Conservation (phyloP, 1,140 invertebrate genomes). For the Liolophura sinensis region DNA sequence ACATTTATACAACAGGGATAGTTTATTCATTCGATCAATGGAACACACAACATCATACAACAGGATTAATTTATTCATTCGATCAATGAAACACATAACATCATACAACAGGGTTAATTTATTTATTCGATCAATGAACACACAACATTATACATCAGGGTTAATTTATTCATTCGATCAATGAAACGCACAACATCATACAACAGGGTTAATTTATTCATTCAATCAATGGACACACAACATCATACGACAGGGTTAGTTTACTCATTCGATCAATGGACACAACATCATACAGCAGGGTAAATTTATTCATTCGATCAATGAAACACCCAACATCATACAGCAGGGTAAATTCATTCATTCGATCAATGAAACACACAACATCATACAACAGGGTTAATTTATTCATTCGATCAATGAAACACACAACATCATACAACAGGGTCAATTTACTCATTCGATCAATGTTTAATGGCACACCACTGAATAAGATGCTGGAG, state of each 20-base stretch:
- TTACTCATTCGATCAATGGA: too few species aligned
- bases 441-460: background rate
- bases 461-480: too few species aligned
- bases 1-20: background rate
- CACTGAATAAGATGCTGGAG: too few species aligned
- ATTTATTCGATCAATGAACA: too few species aligned
- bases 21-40: too few species aligned
- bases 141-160: background rate
- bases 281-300: background rate
- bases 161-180: too few species aligned
- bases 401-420: too few species aligned
- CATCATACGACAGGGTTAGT: background rate
- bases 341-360: background rate
- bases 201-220: background rate
- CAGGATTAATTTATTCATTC: background rate
- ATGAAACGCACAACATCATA: conserved; percentile 13
- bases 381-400: background rate
- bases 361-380: too few species aligned
- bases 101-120: background rate
- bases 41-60: conserved; percentile 12
- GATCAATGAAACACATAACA: conserved; percentile 14
- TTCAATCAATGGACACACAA: too few species aligned
- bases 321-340: conserved; percentile 13
- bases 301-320: too few species aligned
- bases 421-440: conserved; percentile 9